Evolutionary conservation across 2,797 vertebrate genomes (phyloP), one percentile per base, ranked within the genome.

Genomic region (Lycodopsis pacificus): DNA sequence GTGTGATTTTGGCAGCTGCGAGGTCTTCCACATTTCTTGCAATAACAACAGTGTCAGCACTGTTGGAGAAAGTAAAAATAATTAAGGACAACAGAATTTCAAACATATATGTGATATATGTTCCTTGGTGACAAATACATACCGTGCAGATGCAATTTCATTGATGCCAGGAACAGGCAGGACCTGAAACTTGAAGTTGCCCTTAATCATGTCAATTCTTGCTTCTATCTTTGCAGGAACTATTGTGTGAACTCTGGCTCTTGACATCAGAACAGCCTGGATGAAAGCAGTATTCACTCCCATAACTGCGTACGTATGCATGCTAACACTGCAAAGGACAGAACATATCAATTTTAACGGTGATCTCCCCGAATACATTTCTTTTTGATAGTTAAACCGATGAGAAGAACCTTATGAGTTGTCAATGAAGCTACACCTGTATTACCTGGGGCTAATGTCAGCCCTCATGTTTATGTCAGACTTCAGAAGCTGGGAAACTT

Each of bases 11-110:
- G 64, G 93, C 93, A 53, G 79, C 89, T 86, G 81, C 61, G 0
- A 95, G 83, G 49, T 97, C 94, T 88, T 94, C 96, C 61, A 94
- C 82, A 85, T 96, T 96, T 92, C 96, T 96, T 84, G 93, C 92
- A 51, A 98, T 67, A 77, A 95, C 96, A 85, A 93, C 83, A 17
- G 95, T 95, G 7, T 96, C 94, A 63, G 95, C 86, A 4, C 97
- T 98, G 83, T 91, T 85, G 65, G 59, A 84, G 14, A 53, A 62
- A 76, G n/a, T 42, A 48, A 51, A 68, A 3, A 22, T 4, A 17
- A 25, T 62, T 38, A 12, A 40, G 61, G 9, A 49, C 64, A 62
- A 56, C 15, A 14, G 38, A 2, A 27, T 67, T 30, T 65, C 1
- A 49, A 72, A 54, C 22, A 11, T 59, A 46, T 54, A 4, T 13